Percentiles rank a stretch among this genome's conserved stretches.
phyloP scores from a whole-genome alignment of 2,888 invertebrate species.

The Brachynemurus nebulosus region DNA sequence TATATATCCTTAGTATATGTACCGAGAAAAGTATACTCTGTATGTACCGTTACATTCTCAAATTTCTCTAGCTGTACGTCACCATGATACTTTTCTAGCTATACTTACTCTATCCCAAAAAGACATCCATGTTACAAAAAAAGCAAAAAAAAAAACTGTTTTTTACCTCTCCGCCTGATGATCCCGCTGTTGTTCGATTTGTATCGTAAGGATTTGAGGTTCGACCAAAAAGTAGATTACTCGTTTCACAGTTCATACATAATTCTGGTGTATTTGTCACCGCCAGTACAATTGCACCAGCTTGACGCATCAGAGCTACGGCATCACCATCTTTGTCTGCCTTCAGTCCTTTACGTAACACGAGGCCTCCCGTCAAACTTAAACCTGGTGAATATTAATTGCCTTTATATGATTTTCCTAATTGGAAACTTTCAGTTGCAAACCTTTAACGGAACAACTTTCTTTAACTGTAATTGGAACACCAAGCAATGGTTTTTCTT shows the following conservation, averaged over 20 bases:
- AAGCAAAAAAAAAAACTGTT: too few species aligned
- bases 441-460: slow-evolving; percentile 59
- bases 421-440: too few species aligned
- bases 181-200: slow-evolving; percentile 43
- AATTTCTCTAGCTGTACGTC: too few species aligned
- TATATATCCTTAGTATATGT: too few species aligned
- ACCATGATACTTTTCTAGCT: too few species aligned
- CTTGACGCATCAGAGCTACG: slow-evolving; percentile 32
- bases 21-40: too few species aligned
- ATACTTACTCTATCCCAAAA: too few species aligned
- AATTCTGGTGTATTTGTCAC: slow-evolving; percentile 51
- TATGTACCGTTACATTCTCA: too few species aligned
- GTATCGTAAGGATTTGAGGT: slow-evolving; percentile 49
- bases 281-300: slow-evolving; percentile 44
- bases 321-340: slow-evolving; percentile 37
- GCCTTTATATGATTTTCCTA: too few species aligned
- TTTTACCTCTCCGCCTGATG: slow-evolving; percentile 46
- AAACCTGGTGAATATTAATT: slow-evolving; percentile 28
- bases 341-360: slow-evolving; percentile 24
- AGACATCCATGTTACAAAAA: too few species aligned
- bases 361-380: slow-evolving; percentile 26
- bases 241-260: slow-evolving; percentile 43
- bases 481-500: slow-evolving; percentile 53
- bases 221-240: slow-evolving; percentile 43
- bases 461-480: slow-evolving; percentile 75